Evolutionary conservation across 1,140 invertebrate genomes (phyloP), one percentile per base, ranked within the genome.

Genomic region (Radopholus similis): DNA sequence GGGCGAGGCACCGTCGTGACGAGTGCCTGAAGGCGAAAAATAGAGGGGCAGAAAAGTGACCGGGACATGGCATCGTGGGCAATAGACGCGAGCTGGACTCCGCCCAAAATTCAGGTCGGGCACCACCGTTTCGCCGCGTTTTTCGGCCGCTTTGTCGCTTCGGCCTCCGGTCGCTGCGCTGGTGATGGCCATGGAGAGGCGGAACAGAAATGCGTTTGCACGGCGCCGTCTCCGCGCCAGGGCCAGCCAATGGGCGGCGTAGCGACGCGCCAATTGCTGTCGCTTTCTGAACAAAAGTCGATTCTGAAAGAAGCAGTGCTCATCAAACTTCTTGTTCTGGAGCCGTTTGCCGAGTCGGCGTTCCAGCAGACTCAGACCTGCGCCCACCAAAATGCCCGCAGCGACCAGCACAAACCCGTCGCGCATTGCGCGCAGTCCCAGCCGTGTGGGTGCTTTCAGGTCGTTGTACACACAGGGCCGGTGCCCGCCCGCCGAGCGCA

Each of bases 401-500:
- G 66, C 66, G 4, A 80, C 71, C 8, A 80, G 40, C 21, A 80
- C 73, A 56, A 80, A 77, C 3, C 81, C 49, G 57, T 80, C 77
- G 32, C 74, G 57, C 78, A 80, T 80, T 56, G 75, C 76, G 15
- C 56, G 44, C 4, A 80, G 55, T 54, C 79, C 79, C 4, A 80
- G 54, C 54, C 78, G 37, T 18, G 77, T 77, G 6, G 78, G 78
- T 13, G 79, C 55, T 66, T 82, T 82, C 42, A 64, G 66, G 8
- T 37, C 62, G 38, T 77, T 67, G 23, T 73, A 54, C 11, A 58
- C 28, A 63, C 74, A 82, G 34, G 32, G 23, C 65, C 23, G 65
- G 28, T 28, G 26, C 26, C 47, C 28, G 23, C 58, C 58, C 26
- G 54, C 53, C 37, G 42, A 49, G 34, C 15, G 85, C 58, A 99